Evolutionary conservation across 2,888 invertebrate species (phyloP), one percentile per base, ranked within the genome.

Genomic region (Hirtodrosophila trivittata): DNA sequence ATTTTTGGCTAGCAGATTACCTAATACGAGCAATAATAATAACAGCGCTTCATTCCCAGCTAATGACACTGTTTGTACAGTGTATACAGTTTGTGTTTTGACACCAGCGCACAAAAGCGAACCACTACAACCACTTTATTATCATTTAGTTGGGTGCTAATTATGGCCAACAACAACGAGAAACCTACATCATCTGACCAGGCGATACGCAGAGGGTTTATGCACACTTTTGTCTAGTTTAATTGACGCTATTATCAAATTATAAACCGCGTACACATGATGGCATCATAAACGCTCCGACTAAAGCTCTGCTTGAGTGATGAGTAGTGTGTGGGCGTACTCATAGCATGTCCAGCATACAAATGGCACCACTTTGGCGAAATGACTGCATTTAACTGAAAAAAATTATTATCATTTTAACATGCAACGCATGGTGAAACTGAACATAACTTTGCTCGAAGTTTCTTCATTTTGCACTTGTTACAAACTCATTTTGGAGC

Each of bases 131-230:
- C 66, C 72, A 64, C 54, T 67, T 75, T 60, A 73, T 80, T 75
- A 83, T 52, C 80, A 76, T 86, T 80, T 85, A 83, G 69, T 65
- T 69, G 69, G 80, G 80, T 81, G 86, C 80, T 81, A 81, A 81
- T 85, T 81, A 78, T 62, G 59, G 38, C 18, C 66, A 59, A 35
- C 65, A 54, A 45, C 54, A 60, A 54, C 47, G 35, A 32, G 28
- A 42, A 52, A 30, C 45, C 47, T 13, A 45, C 10, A 46, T 26
- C 66, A 32, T 30, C 55, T 45, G 21, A 46, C 16, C 45, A 54
- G 45, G 14, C 26, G 4, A 46, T 21, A 49, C 51, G 35, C 28
- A 37, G 41, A 51, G 16, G 37, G 55, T 70, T 73, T 50, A 67
- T 63, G 70, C 73, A 50, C 57, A 70, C 47, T 63, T 67, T 64